Conservation (phyloP, 2,888 invertebrate species). For the Metallyticus violacea region DNA sequence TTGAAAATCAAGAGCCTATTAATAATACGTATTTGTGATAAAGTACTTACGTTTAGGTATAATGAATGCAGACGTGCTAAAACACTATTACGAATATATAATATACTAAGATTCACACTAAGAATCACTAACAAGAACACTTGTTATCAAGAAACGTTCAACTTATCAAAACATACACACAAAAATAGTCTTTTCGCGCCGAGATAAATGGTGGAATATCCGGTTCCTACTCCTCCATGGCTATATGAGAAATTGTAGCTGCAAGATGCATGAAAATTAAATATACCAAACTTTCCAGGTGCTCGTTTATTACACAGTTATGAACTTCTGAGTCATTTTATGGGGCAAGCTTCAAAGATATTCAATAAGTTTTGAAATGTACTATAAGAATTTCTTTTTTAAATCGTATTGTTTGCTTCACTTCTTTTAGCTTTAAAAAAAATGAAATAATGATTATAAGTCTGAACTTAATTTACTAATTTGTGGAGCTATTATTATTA, state of each 20-base stretch:
- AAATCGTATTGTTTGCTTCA: too few species aligned
- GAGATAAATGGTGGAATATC: not conserved
- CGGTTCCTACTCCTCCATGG: not conserved
- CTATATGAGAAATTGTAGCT: not conserved
- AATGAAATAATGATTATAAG: too few species aligned
- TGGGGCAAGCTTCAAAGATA: too few species aligned
- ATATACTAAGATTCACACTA: not conserved
- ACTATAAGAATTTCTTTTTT: too few species aligned
- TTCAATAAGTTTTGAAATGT: too few species aligned
- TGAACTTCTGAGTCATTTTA: too few species aligned
- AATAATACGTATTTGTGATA: not conserved
- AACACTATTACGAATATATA: not conserved
- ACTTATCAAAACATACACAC: not conserved
- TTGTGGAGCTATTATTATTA: too few species aligned
- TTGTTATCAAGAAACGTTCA: not conserved
- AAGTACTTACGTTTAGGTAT: not conserved
- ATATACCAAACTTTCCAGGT: too few species aligned
- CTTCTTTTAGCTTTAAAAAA: too few species aligned
- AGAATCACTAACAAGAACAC: too few species aligned
- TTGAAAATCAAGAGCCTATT: not conserved
- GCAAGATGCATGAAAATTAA: not conserved
- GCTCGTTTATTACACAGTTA: too few species aligned
- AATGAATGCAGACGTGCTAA: not conserved
- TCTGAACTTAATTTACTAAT: too few species aligned
- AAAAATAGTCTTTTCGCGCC: not conserved